Evolutionary conservation across 2,888 invertebrate genomes (phyloP), one percentile per base, ranked within the genome.

Genomic region (Fragum whitleyi): DNA sequence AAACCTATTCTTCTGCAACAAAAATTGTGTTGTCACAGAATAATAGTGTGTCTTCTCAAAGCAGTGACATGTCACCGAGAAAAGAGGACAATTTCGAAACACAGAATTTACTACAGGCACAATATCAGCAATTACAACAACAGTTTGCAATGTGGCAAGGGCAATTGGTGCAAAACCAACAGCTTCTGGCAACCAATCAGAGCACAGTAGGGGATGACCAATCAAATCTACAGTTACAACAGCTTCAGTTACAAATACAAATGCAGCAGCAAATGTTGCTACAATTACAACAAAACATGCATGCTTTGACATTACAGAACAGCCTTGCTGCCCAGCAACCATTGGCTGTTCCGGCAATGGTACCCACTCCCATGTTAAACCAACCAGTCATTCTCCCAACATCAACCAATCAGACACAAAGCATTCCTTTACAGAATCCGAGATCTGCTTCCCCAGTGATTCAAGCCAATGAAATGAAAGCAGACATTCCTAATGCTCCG

Each of bases 111-210:
- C 62, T 90, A 57, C 87, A 90, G 81, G 75, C 83, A 6, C 92
- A 92, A 80, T 91, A 91, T 79, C 81, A 87, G 26, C 85, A 90
- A 19, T 85, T 93, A 57, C 91, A 93, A 82, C 78, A 88, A 42
- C 92, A 93, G 85, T 89, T 92, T 65, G 57, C 79, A 11, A 75
- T 87, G 73, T 93, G 93, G 93, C 91, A 93, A 74, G 81, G 87
- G 59, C 93, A 93, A 81, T 85, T 93, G 65, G 62, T 85, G 77
- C 86, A 88, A 61, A 93, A 93, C 84, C 91, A 93, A 78, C 87
- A 81, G 28, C 77, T 92, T 21, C 84, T 93, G 68, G 81, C 91
- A n/a, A 74, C 75, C 74, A 75, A 80, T 73, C 62, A 77, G 55
- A 76, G 70, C 23, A 26, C 74, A 42, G 61, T 72, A 39, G 70